These are phyloP conservation scores for Zelleria hepariella DNA, from an alignment of 2,888 invertebrate genomes.

Conservation along the genomic window DNA sequence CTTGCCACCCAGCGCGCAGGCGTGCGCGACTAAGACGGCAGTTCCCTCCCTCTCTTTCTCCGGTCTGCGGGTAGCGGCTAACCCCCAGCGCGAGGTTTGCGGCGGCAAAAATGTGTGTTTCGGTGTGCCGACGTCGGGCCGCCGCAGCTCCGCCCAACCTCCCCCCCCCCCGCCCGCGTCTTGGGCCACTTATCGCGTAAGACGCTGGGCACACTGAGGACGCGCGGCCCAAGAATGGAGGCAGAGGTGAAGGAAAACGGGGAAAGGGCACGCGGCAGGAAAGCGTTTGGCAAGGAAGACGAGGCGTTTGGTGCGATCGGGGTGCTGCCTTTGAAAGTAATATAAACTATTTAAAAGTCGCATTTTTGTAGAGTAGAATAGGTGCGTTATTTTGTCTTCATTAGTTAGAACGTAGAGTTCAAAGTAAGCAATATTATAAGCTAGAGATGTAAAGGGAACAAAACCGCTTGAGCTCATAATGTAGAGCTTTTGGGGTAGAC, in stretches of 20 bases:
- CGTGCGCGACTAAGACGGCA: slow-evolving; percentile 33
- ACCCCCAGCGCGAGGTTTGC: slow-evolving; percentile 72
- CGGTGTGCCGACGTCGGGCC: slow-evolving; percentile 71
- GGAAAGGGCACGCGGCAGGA: too few relatives aligned
- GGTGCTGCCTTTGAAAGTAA: too few relatives aligned
- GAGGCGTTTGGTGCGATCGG: too few relatives aligned
- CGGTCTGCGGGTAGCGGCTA: slow-evolving; percentile 72
- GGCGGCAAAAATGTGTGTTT: slow-evolving; percentile 74
- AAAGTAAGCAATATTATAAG: too few relatives aligned
- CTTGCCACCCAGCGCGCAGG: slow-evolving; percentile 36
- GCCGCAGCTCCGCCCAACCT: slow-evolving; percentile 56
- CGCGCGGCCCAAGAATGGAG: neutral
- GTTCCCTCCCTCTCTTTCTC: slow-evolving; percentile 38
- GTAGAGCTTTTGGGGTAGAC: neutral
- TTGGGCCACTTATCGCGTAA: slow-evolving; percentile 70
- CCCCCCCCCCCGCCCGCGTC: slow-evolving; percentile 48
- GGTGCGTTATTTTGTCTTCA: too few relatives aligned
- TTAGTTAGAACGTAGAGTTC: too few relatives aligned
- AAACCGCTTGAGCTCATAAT: neutral
- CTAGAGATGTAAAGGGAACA: neutral
- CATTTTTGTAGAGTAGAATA: too few relatives aligned
- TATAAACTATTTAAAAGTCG: too few relatives aligned
- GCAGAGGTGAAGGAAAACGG: too few relatives aligned
- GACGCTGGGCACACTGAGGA: slow-evolving; percentile 54
- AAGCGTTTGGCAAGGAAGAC: too few relatives aligned